Percentiles rank a stretch among this genome's conserved stretches.
These are phyloP conservation scores for Metacarcinus magister DNA, from an alignment of 2,888 invertebrate genomes.

Conservation along the genomic window DNA sequence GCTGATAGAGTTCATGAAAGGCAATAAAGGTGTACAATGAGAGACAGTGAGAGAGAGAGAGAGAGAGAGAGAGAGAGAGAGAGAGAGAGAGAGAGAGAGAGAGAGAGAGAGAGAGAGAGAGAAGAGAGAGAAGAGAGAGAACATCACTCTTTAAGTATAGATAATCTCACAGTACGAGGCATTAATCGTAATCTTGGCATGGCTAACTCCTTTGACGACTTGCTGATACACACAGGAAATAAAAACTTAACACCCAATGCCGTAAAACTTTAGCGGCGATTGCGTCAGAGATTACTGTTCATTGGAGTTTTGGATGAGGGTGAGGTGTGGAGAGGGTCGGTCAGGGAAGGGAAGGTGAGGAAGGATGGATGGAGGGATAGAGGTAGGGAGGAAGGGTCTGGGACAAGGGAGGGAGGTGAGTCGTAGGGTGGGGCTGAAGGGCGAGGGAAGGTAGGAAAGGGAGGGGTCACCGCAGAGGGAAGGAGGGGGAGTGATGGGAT, in stretches of 20 bases:
- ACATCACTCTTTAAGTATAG: background rate
- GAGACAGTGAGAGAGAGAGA: background rate
- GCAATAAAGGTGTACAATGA: background rate
- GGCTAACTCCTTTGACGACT: background rate
- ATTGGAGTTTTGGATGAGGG: background rate
- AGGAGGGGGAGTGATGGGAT: background rate
- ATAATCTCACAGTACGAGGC: background rate
- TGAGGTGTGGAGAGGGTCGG: background rate
- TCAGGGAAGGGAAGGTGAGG: background rate
- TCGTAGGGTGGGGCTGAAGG: background rate
- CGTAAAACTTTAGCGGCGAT: background rate
- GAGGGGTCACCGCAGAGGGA: background rate
- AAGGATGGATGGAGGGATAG: background rate
- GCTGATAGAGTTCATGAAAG: background rate
- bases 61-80: slow-evolving; percentile 7
- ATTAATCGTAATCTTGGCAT: background rate
- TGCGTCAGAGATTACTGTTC: background rate
- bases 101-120: slow-evolving; percentile 26
- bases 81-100: slow-evolving; percentile 26
- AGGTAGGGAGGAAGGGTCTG: background rate
- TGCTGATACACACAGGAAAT: background rate
- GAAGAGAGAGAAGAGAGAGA: background rate
- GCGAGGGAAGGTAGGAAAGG: background rate
- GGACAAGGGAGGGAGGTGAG: background rate
- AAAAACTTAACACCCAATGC: background rate